Conservation (phyloP, 2,113 vertebrate species). For the Calidris pugnax region DNA sequence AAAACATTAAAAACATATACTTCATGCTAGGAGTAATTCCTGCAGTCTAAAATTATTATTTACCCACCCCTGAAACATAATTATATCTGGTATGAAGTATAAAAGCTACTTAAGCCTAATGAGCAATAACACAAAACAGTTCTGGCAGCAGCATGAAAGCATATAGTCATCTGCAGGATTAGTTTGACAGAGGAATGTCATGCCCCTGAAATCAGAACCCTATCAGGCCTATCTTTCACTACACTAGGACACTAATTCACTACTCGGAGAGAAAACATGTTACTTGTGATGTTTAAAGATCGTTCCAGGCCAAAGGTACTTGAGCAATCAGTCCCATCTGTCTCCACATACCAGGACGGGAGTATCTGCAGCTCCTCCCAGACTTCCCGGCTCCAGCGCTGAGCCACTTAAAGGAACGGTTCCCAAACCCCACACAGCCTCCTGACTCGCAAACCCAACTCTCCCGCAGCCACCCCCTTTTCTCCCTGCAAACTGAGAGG, state of each 20-base stretch:
- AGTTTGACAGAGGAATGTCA: not conserved
- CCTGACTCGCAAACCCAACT: not conserved
- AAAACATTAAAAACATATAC: not conserved
- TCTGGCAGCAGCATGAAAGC: not conserved
- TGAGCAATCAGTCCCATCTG: slow-evolving; percentile 3
- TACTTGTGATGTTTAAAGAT: not conserved
- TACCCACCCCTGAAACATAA: not conserved
- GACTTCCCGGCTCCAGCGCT: not conserved
- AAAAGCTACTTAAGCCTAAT: not conserved
- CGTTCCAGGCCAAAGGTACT: not conserved
- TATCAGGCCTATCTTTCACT: not conserved
- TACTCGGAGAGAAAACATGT: not conserved
- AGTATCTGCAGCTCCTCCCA: not conserved
- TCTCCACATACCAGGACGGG: not conserved
- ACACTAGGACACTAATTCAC: not conserved
- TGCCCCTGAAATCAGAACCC: not conserved
- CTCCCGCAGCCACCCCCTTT: not conserved
- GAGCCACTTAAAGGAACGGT: not conserved
- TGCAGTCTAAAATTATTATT: not conserved
- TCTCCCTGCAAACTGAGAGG: not conserved
- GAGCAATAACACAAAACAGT: not conserved
- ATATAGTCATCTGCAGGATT: not conserved
- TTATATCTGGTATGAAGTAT: not conserved
- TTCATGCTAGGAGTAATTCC: not conserved
- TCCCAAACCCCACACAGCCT: not conserved